These are phyloP conservation scores for Drosophila hydei DNA, from an alignment of 1,140 invertebrate species.

Conservation along the genomic window DNA sequence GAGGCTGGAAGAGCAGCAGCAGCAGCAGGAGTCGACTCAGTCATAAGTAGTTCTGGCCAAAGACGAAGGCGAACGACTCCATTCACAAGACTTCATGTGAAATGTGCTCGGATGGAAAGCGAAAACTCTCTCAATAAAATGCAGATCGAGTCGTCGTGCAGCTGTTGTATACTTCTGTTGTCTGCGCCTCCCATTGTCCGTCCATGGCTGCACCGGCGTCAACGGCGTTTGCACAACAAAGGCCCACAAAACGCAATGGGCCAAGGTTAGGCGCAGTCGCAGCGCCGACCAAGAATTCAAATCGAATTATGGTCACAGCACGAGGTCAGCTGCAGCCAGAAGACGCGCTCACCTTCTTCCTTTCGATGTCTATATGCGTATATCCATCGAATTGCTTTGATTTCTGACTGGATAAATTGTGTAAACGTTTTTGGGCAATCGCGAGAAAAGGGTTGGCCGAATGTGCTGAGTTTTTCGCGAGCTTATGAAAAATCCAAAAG, in stretches of 20 bases:
- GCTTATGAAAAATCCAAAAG: slow-evolving; percentile 1
- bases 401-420: not conserved
- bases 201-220: slow-evolving; percentile 25
- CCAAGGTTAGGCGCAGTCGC: slow-evolving; percentile 8
- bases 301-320: not conserved
- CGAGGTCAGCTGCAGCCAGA: slow-evolving; percentile 1
- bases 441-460: slow-evolving; percentile 1
- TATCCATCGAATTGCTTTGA: not conserved
- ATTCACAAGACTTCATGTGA: slow-evolving; percentile 29
- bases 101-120: slow-evolving; percentile 5
- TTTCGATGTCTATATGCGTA: not conserved
- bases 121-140: slow-evolving; percentile 22
- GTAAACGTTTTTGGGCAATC: not conserved
- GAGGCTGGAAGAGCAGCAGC: not conserved
- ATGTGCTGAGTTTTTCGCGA: not conserved
- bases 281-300: not conserved
- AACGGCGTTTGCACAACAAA: slow-evolving; percentile 42
- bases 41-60: slow-evolving; percentile 23
- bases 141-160: not conserved
- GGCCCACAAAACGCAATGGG: slow-evolving; percentile 15
- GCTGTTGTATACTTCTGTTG: not conserved
- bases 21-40: slow-evolving; percentile 8
- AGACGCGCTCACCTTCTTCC: not conserved
- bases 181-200: slow-evolving; percentile 24
- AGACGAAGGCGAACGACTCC: slow-evolving; percentile 1